Evolutionary conservation across 2,888 invertebrate species (phyloP), one percentile per base, ranked within the genome.

Genomic region (Bugulina stolonifera): DNA sequence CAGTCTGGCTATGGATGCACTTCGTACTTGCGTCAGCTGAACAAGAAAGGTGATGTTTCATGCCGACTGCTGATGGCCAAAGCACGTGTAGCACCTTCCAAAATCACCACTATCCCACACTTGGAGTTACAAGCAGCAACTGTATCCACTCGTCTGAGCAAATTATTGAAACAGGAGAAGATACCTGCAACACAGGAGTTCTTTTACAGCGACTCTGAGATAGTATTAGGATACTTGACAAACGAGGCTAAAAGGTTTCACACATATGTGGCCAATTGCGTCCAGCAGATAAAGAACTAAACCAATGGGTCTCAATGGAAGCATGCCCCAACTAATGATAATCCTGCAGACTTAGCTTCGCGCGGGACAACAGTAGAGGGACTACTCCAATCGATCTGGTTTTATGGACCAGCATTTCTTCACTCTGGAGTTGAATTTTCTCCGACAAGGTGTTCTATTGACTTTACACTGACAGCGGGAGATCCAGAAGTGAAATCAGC

Each of bases 241-340:
- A 71, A 75, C 18, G 74, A 77, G 52, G 73, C 76, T 10, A 27
- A 57, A 29, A 23, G 73, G 18, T 79, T 78, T 75, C 78, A 57
- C 27, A 27, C 27, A 5, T 57, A 10, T 43, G 43, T 43, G 43
- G 43, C 5, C 43, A 43, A 43, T 18, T 18, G 18, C 18, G 43
- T 43, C 43, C 18, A 5, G 18, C 10, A 43, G 18, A 43, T 43
- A 5, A 43, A 43, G 18, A 5, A 43, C 10, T 43, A 5, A 18
- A 43, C 43, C 43, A 43, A 5, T 5, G 5, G 10, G 18, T 5
- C 5, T 10, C 43, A 43, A 43, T 43, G 43, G 43, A 5, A 43
- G 43, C 43, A 43, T 43, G 43, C 18, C 10, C 10, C 43, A 5
- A 43, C 43, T 43, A 18, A 5, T 43, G 43, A 43, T 18, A 43